Base-by-base conservation (phyloP, 2,797 vertebrate genomes). In the Semaprochilodus insignis region DNA sequence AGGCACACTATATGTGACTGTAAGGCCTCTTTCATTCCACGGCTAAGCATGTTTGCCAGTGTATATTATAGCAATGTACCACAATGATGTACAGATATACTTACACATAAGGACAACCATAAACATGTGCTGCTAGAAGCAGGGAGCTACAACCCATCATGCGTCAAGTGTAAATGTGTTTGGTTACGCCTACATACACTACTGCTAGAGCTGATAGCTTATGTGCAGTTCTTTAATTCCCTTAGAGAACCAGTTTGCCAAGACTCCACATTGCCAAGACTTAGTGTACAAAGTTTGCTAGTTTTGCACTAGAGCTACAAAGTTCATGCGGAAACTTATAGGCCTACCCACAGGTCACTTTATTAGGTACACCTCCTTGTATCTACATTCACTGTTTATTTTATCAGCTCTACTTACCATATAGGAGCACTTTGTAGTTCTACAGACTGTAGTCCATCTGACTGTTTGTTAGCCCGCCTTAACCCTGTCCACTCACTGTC, bases 1-100 rank as follows among this genome's bases (percentile, higher is more conserved):
- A 60, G n/a, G 7, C 19, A 21, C 15, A 16, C 15, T 57, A 60
- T 57, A 6, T 57, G 59, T 60, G 57, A 63, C 60, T 63, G 55
- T 57, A 80, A 63, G 72, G 27, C 51, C 14, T 63, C 40, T n/a
- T 80, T 59, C 55, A 51, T 11, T 71, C 15, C 59, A 65, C 15
- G 23, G 5, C 19, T 65, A 14, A 5, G 62, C 25, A 7, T 31
- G 14, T 34, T 3, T 31, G 62, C 8, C 23, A 2, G 8, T 44
- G 40, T 25, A 15, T 65, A 65, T 34, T 17, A 14, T 17, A 6
- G 62, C n/a, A 5, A 34, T 65, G 17, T 65, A 15, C 4, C 14
- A 16, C 27, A 65, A 19, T 31, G 25, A 65, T 65, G 62, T 17
- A 31, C 62, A 65, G 15, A 65, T 17, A 27, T n/a, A 13, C 60